Conservation (phyloP, 2,888 invertebrate species). For the Yponomeuta plumbellus region DNA sequence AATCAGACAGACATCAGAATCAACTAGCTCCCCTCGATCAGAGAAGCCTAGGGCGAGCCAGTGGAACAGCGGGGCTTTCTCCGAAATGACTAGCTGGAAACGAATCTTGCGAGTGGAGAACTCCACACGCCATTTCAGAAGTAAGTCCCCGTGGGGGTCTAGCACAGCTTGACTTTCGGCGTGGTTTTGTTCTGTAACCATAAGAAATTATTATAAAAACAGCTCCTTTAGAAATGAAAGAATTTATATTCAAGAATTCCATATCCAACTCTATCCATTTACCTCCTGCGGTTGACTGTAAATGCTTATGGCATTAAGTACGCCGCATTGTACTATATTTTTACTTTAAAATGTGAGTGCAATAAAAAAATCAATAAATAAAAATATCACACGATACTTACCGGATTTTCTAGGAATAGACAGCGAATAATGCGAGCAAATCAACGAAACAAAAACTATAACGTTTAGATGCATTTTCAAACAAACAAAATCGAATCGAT, state of each 20-base stretch:
- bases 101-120: constrained; percentile 47
- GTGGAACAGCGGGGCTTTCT: constrained; percentile 57
- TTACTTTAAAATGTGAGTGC: too few relatives aligned
- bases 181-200: constrained; percentile 33
- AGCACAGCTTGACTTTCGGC: constrained; percentile 62
- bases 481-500: constrained; percentile 16
- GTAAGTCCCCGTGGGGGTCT: constrained; percentile 56
- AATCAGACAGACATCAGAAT: constrained; percentile 88
- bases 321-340: too few relatives aligned
- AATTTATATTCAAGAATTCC: too few relatives aligned
- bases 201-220: neutral
- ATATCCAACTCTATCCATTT: too few relatives aligned
- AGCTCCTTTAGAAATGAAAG: too few relatives aligned
- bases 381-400: constrained; percentile 36
- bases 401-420: constrained; percentile 38
- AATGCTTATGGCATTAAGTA: too few relatives aligned
- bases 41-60: constrained; percentile 95
- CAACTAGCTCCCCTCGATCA: constrained; percentile 82
- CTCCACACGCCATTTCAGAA: constrained; percentile 60
- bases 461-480: constrained; percentile 39
- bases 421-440: constrained; percentile 45
- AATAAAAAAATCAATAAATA: too few relatives aligned
- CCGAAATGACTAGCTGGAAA: constrained; percentile 72
- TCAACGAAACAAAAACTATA: constrained; percentile 39
- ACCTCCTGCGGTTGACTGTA: too few relatives aligned